These are phyloP conservation scores for Lagria hirta DNA, from an alignment of 2,888 invertebrate genomes.

Conservation along the genomic window DNA sequence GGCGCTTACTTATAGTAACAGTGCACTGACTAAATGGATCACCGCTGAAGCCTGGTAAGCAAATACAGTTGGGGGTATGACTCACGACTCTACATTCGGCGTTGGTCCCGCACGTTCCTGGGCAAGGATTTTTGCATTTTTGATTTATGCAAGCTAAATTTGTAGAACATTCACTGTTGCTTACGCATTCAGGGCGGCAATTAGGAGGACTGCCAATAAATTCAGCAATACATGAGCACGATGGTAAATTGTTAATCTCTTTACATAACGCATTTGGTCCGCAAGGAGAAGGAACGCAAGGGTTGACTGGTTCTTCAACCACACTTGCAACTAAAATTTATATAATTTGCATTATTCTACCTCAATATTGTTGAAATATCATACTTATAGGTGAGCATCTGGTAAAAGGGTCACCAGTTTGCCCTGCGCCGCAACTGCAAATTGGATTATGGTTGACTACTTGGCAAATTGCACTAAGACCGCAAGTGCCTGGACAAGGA, in stretches of 20 bases:
- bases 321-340: constrained; percentile 12
- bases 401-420: constrained; percentile 67
- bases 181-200: constrained; percentile 73
- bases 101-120: constrained; percentile 71
- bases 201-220: constrained; percentile 69
- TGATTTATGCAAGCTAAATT: constrained; percentile 72
- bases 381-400: constrained; percentile 60
- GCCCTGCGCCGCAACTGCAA: constrained; percentile 58
- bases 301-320: constrained; percentile 52
- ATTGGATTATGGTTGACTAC: constrained; percentile 63
- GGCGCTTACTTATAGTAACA: constrained; percentile 32
- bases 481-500: constrained; percentile 62
- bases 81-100: constrained; percentile 73
- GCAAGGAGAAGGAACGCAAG: constrained; percentile 72
- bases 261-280: constrained; percentile 66
- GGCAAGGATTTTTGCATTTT: constrained; percentile 76
- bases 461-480: constrained; percentile 58
- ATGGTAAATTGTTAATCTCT: constrained; percentile 57
- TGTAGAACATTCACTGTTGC: constrained; percentile 70
- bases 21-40: constrained; percentile 69
- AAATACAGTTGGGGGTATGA: constrained; percentile 70
- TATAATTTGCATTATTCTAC: constrained; percentile 1
- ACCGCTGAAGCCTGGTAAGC: constrained; percentile 59
- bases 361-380: not conserved
- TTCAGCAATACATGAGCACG: constrained; percentile 64